Base-by-base conservation (phyloP, 1,140 invertebrate genomes). In the Philopotamus ludificatus region DNA sequence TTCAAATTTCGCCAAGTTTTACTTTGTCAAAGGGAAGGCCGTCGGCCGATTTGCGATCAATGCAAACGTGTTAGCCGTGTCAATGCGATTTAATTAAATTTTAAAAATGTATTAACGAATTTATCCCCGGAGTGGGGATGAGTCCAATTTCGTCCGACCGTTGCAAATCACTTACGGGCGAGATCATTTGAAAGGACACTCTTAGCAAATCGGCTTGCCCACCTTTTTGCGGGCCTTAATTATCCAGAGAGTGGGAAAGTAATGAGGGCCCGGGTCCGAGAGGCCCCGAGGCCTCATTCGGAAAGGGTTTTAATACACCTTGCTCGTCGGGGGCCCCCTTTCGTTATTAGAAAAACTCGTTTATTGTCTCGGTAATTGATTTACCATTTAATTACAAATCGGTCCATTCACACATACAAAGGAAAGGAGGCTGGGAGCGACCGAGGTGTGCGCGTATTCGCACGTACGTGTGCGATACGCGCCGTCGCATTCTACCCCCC, bases 111-210 rank as follows among this genome's bases (percentile, higher is more conserved):
- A 34, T 34, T 34, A 34, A 34, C 12, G 28, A 34, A 34, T 34
- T 34, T n/a, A 34, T 4, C 28, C 12, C 4, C 12, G 4, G 4
- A 7, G 4, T 34, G 26, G 53, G 53, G 16, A 4, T 15, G 8
- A 41, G 39, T 44, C 41, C 55, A 44, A 58, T 44, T 58, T 58
- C n/a, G n/a, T 58, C 4, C 39, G 55, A 45, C 39, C 55, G 55
- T 58, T 58, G 39, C 39, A 45, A 58, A 58, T 58, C 55, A 58
- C 55, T 58, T 58, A 44, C 55, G 53, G 26, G 9, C 53, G 26
- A 57, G 26, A 57, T 57, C 53, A 58, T 58, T 58, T 20, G 55
- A 45, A 58, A 58, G 51, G 55, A 58, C 55, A 58, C 55, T 44
- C 55, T 58, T 57, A 57, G 53, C 53, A 57, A 57, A 57, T 57